A percentile compares a stretch with the other conserved stretches of the same genome.
Conservation (phyloP, 37 sponge, comb jelly and placozoan species). For the Crambe crambe region DNA sequence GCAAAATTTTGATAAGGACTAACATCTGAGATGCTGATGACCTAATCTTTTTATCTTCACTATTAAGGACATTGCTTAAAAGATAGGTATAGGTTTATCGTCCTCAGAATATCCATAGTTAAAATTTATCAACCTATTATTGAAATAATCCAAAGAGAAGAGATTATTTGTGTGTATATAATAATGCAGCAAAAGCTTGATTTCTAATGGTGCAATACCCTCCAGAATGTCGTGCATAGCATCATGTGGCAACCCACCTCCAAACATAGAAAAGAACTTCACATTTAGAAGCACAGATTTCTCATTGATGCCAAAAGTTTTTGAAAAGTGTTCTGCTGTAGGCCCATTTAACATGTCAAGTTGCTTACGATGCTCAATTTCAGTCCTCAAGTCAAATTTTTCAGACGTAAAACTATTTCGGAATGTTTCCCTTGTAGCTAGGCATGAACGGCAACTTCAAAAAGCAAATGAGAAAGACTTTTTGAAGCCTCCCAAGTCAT, state of each 20-base stretch:
- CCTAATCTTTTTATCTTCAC: not conserved
- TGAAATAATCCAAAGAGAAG: slow-evolving; percentile 25
- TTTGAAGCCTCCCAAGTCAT: slow-evolving; percentile 45
- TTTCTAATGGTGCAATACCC: slow-evolving; percentile 32
- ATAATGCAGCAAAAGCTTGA: slow-evolving; percentile 18
- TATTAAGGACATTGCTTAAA: not conserved
- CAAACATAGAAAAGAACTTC: not conserved
- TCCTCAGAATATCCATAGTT: slow-evolving; percentile 29
- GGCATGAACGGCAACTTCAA: slow-evolving; percentile 33
- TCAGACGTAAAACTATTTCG: not conserved
- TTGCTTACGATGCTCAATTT: not conserved
- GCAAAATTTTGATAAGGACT: slow-evolving; percentile 21
- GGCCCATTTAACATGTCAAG: not conserved
- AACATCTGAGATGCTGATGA: slow-evolving; percentile 27
- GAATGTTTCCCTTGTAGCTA: slow-evolving; percentile 15
- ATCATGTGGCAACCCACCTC: slow-evolving; percentile 47
- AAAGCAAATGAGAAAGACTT: slow-evolving; percentile 38
- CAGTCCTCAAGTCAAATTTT: slow-evolving; percentile 9
- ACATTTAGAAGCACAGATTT: slow-evolving; percentile 13
- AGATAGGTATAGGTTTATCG: slow-evolving; percentile 26
- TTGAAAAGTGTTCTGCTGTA: not conserved
- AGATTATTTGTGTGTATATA: not conserved
- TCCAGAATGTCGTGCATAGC: slow-evolving; percentile 40
- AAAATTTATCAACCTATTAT: slow-evolving; percentile 25
- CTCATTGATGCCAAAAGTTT: slow-evolving; percentile 27